Evolutionary conservation across 2,888 invertebrate genomes (phyloP).

Genomic region (Glaucopsyche alexis): DNA sequence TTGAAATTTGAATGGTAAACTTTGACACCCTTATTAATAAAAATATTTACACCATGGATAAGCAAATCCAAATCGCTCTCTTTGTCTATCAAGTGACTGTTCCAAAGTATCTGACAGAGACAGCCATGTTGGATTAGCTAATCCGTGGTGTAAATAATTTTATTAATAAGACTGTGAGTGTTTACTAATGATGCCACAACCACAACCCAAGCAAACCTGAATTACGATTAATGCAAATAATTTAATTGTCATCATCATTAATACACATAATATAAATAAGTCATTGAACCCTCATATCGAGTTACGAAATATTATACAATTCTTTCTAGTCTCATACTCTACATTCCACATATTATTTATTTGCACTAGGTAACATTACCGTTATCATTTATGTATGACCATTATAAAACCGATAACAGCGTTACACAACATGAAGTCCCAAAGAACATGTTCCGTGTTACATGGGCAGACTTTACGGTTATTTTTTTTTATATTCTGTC

Average conservation of each 20-base stretch:
- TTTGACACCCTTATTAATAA: too few species aligned
- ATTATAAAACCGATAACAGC: not conserved
- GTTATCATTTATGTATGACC: not conserved
- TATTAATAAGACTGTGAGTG: too few species aligned
- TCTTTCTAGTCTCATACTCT: too few species aligned
- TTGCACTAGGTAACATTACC: not conserved
- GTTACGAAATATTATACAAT: conserved; percentile 10
- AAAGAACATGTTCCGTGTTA: not conserved
- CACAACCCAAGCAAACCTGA: not conserved
- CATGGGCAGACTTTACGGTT: not conserved
- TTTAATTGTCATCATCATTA: not conserved
- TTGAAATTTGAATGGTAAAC: not conserved
- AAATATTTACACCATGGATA: too few species aligned
- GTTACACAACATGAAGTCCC: conserved; percentile 9
- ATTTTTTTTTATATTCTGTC: conserved; percentile 12
- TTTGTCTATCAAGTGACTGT: too few species aligned
- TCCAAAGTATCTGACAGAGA: too few species aligned
- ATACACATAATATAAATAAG: not conserved
- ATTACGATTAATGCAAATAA: not conserved
- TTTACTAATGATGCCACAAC: not conserved
- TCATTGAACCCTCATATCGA: not conserved
- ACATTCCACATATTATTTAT: not conserved
- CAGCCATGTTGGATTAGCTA: too few species aligned
- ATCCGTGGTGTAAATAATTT: too few species aligned
- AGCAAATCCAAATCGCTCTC: too few species aligned